Conservation (phyloP, 2,888 invertebrate species). For the Gnatocerus cornutus region DNA sequence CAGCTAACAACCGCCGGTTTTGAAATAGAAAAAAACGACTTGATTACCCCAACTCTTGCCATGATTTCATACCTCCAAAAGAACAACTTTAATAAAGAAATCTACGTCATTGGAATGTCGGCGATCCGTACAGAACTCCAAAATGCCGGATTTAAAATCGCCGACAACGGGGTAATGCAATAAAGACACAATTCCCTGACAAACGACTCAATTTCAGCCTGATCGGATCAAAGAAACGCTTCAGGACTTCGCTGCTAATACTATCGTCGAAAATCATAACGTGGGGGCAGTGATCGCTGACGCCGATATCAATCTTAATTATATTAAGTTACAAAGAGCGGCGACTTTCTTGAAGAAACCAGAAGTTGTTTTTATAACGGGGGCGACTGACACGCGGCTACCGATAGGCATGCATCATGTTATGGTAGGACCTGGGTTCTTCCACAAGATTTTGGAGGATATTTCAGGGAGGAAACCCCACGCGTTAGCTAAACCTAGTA, state of each 20-base stretch:
- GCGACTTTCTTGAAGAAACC: conserved; percentile 71
- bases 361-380: conserved; percentile 73
- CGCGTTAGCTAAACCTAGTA: conserved; percentile 73
- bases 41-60: conserved; percentile 25
- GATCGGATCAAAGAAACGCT: conserved; percentile 48
- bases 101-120: conserved; percentile 30
- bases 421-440: conserved; percentile 66
- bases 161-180: conserved; percentile 56
- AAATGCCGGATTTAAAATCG: conserved; percentile 22
- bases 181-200: conserved; percentile 45
- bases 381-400: conserved; percentile 71
- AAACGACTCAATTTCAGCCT: conserved; percentile 39
- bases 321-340: conserved; percentile 73
- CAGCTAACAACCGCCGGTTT: conserved; percentile 22
- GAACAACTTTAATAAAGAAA: conserved; percentile 27
- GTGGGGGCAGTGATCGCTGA: conserved; percentile 77
- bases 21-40: conserved; percentile 22
- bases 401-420: conserved; percentile 65
- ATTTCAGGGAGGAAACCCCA: conserved; percentile 63
- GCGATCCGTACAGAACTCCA: conserved; percentile 19
- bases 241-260: conserved; percentile 25
- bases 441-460: conserved; percentile 43
- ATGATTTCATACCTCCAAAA: conserved; percentile 34
- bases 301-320: conserved; percentile 72
- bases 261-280: conserved; percentile 69